Evolutionary conservation across 1,140 invertebrate species (phyloP), one percentile per base, ranked within the genome.

Genomic region (Argopecten irradians): DNA sequence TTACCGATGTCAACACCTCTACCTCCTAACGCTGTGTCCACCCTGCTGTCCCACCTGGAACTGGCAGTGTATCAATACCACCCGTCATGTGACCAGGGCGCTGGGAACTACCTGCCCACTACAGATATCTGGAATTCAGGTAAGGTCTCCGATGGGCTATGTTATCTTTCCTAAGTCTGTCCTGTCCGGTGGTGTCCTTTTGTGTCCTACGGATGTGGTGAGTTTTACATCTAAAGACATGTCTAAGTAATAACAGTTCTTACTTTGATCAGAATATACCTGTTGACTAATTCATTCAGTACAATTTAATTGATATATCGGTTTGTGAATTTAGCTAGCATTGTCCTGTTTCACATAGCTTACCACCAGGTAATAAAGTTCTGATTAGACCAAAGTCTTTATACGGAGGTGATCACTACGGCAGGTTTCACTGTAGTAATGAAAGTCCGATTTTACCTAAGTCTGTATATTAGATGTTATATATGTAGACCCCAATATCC

Each of bases 121-220:
- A 33, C 55, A 82, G 34, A 82, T 28, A 84, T 84, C 35, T 89
- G 89, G 89, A 85, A 85, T 35, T 43, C 86, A 83, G 86, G 89
- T 89, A 86, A 34, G n/a, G n/a, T n/a, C n/a, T n/a, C n/a, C n/a
- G n/a, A n/a, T n/a, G n/a, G n/a, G n/a, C n/a, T n/a, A n/a, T n/a
- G 46, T 55, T n/a, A n/a, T 55, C n/a, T 55, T 55, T 13, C n/a
- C n/a, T n/a, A 55, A 14, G 13, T n/a, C 46, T 55, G 13, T 55
- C n/a, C 46, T 14, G n/a, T 14, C 13, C n/a, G n/a, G 46, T 14
- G n/a, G 9, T 33, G 71, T 39, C 46, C n/a, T 55, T 13, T 55
- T n/a, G 13, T 55, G n/a, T 55, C 46, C 46, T 55, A 55, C 13
- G 46, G 46, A 55, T n/a, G n/a, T 13, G 46, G n/a, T 14, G 46